Conservation (phyloP, 2,888 invertebrate species). For the Kuschelorhynchus macadamiae region DNA sequence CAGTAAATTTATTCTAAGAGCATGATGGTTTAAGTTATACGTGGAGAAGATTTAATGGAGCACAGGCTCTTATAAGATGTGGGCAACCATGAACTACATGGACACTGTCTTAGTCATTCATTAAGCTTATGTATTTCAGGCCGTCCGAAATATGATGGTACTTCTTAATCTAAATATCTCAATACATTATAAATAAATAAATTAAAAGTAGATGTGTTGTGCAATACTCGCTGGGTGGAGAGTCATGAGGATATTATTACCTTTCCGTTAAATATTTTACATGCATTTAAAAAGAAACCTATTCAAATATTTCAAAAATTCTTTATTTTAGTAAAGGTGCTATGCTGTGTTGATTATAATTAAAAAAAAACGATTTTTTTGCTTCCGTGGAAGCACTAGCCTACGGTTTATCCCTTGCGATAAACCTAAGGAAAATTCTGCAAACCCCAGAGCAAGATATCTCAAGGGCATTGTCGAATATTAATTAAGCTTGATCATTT, state of each 20-base stretch:
- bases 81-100: neutral
- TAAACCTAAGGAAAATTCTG: too few relatives aligned
- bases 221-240: constrained; percentile 6
- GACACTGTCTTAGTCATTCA: constrained; percentile 11
- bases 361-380: constrained; percentile 5
- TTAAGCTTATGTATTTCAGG: constrained; percentile 8
- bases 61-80: neutral
- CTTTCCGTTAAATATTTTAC: too few relatives aligned
- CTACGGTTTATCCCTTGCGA: too few relatives aligned
- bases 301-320: neutral
- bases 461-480: too few relatives aligned
- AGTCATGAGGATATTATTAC: constrained; percentile 5
- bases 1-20: too few relatives aligned
- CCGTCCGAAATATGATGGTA: neutral
- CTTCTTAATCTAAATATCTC: neutral
- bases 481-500: too few relatives aligned
- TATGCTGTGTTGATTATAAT: neutral
- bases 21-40: neutral
- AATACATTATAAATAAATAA: neutral
- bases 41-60: neutral
- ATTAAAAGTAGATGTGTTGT: neutral
- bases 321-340: constrained; percentile 7
- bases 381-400: neutral
- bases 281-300: neutral
- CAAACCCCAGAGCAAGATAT: too few relatives aligned